Evolutionary conservation across 2,888 invertebrate species (phyloP), one percentile per base, ranked within the genome.

Genomic region (Campoplex nolae): DNA sequence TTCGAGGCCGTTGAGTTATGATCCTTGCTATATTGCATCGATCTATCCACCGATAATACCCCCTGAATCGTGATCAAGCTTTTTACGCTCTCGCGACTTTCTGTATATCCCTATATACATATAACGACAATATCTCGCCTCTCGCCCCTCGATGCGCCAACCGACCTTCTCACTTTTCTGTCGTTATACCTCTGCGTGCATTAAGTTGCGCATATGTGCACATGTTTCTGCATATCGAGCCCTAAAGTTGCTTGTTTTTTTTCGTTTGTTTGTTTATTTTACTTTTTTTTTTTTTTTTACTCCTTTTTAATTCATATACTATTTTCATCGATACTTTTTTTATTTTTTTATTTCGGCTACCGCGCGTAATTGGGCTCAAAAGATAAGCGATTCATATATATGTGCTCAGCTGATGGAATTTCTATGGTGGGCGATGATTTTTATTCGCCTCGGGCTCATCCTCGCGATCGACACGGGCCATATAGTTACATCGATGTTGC

Each of bases 1-100:
- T 90, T 88, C 86, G 89, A 89, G 89, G 67, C 88, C 83, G 89
- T 86, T 90, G 90, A 90, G 89, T 90, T 90, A 90, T 91, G 89
- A 90, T 90, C 89, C 89, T 84, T 75, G 78, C 79, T 76, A 79
- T 76, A 79, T 88, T 88, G 88, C 88, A 87, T 89, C 88, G 89
- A 89, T 89, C 86, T 84, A 87, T 83, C 86, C 89, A 79, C 89
- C 89, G 89, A 89, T 89, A 89, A 88, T 88, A 75, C 87, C 82
- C 79, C 75, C 84, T 86, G 87, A 89, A 89, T 89, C 89, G 89
- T 89, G 89, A 89, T 89, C 88, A 87, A 89, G 82, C 84, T 89
- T 89, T 89, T 89, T 88, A 80, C 80, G 79, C 86, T 83, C 85
- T 56, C 56, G 42, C 48, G 54, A 82, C 81, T 56, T 62, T 62